A percentile compares a stretch with the other conserved stretches of the same genome.
phyloP scores from a whole-genome alignment of 2,797 vertebrate genomes.

The Telmatherina bonti region DNA sequence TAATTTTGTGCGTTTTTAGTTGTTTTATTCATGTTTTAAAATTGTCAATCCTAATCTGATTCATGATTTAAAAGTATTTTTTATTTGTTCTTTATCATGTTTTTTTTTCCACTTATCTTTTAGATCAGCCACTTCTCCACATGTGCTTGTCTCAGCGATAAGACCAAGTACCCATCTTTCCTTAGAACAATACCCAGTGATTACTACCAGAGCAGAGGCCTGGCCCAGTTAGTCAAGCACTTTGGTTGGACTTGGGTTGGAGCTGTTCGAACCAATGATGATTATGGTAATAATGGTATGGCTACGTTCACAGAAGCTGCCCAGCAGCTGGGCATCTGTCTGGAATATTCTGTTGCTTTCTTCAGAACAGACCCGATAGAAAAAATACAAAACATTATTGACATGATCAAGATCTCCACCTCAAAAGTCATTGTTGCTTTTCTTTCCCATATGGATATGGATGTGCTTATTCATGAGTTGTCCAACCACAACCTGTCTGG shows the following conservation, averaged over 20 bases:
- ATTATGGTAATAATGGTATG: conserved; percentile 78
- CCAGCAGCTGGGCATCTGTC: conserved; percentile 67
- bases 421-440: conserved; percentile 74
- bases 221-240: conserved; percentile 79
- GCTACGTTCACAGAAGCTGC: conserved; percentile 67
- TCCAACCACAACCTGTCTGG: conserved; percentile 73
- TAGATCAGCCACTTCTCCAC: conserved; percentile 83
- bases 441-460: conserved; percentile 61
- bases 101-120: not conserved
- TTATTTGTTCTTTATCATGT: not conserved
- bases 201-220: conserved; percentile 80
- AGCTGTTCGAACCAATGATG: conserved; percentile 76
- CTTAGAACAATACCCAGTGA: conserved; percentile 84
- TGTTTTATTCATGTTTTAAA: too few relatives aligned
- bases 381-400: conserved; percentile 63
- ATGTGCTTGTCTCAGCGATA: conserved; percentile 82
- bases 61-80: too few relatives aligned
- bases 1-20: too few relatives aligned
- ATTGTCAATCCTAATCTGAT: too few relatives aligned
- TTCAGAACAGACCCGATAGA: conserved; percentile 71
- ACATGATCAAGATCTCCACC: conserved; percentile 67
- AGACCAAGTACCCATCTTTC: conserved; percentile 80
- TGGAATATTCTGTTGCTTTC: conserved; percentile 77
- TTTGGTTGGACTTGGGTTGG: conserved; percentile 86
- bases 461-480: conserved; percentile 53